phyloP scores from a whole-genome alignment of 1,140 invertebrate genomes.

The Dolichoris vasculosae region DNA sequence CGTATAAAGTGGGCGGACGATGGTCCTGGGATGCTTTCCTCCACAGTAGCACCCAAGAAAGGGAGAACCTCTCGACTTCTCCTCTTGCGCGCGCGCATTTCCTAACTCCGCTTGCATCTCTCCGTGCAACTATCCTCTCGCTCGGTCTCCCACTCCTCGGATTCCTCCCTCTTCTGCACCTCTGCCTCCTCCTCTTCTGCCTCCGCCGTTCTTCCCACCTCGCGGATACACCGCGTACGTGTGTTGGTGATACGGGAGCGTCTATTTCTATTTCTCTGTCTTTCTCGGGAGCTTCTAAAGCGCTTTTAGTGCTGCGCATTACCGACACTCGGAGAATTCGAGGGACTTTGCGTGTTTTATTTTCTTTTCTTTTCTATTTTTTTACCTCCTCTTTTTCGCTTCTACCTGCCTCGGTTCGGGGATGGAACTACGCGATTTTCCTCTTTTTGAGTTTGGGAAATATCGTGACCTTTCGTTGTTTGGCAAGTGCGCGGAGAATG shows the following conservation, averaged over 20 bases:
- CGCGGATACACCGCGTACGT: not conserved
- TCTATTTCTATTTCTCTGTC: constrained; percentile 40
- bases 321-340: constrained; percentile 44
- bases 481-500: not conserved
- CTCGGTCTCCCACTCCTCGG: not conserved
- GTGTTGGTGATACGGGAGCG: not conserved
- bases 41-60: not conserved
- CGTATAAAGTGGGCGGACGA: constrained; percentile 34
- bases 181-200: not conserved
- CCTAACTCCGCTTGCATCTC: not conserved
- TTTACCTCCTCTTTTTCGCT: not conserved
- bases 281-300: not conserved
- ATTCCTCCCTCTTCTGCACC: not conserved
- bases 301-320: constrained; percentile 33
- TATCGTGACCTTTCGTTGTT: not conserved
- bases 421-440: constrained; percentile 5
- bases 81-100: constrained; percentile 26
- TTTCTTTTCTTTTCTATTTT: not conserved
- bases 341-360: constrained; percentile 17
- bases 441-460: constrained; percentile 18
- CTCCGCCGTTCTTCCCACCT: not conserved
- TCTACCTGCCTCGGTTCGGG: not conserved
- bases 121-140: constrained; percentile 9
- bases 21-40: constrained; percentile 13
- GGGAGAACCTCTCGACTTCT: not conserved